phyloP scores from a whole-genome alignment of 2,888 invertebrate genomes.

The Arctia plantaginis region DNA sequence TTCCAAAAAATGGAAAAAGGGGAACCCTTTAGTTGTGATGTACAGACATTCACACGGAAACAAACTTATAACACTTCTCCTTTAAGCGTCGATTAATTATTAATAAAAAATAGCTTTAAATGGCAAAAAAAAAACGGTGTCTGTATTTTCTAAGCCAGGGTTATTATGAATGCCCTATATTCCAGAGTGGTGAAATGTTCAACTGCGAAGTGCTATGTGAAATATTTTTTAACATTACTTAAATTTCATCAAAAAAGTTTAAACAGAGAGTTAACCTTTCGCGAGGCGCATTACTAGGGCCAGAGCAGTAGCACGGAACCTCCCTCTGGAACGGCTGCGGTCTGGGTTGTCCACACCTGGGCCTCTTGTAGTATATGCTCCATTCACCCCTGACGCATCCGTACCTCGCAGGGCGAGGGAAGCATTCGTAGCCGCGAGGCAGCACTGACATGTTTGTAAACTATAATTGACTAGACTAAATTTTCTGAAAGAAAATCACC shows the following conservation, averaged over 20 bases:
- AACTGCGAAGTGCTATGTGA: too few species aligned
- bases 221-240: too few species aligned
- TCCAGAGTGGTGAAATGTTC: too few species aligned
- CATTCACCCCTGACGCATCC: slow-evolving; percentile 73
- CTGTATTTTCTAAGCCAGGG: too few species aligned
- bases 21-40: too few species aligned
- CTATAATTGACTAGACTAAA: not conserved
- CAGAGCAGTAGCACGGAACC: slow-evolving; percentile 60
- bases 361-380: slow-evolving; percentile 77
- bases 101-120: too few species aligned
- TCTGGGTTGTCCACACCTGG: slow-evolving; percentile 77
- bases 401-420: slow-evolving; percentile 66
- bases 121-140: too few species aligned
- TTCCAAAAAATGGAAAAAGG: too few species aligned
- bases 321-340: slow-evolving; percentile 77
- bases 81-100: too few species aligned
- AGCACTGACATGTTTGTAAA: slow-evolving; percentile 65
- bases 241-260: not conserved
- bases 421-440: slow-evolving; percentile 72
- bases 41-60: too few species aligned
- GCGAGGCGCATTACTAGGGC: slow-evolving; percentile 71
- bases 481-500: slow-evolving; percentile 12
- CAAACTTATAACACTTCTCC: too few species aligned
- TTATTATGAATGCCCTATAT: too few species aligned
- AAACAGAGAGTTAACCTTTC: slow-evolving; percentile 57